phyloP scores from a whole-genome alignment of 2,113 vertebrate species.

The Anoura caudifer region DNA sequence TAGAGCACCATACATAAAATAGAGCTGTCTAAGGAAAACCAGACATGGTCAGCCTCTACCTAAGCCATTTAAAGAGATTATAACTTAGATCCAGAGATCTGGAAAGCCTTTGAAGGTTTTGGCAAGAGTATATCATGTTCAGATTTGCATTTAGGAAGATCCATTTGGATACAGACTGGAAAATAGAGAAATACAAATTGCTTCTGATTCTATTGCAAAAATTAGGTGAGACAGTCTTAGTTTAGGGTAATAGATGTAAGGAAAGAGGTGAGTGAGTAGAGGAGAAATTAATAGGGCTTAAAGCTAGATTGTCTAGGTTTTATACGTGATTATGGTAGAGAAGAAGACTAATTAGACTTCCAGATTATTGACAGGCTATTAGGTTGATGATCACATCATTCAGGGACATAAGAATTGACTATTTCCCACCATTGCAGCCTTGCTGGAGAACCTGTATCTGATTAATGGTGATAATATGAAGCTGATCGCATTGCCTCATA shows the following conservation, averaged over 20 bases:
- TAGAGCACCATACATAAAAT: neutral
- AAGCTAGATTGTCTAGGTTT: neutral
- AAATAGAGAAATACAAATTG: neutral
- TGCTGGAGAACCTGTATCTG: neutral
- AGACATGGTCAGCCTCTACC: neutral
- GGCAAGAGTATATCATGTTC: neutral
- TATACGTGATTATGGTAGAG: neutral
- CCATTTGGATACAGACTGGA: neutral
- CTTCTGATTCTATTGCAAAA: neutral
- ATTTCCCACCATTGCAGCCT: neutral
- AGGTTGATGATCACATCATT: neutral
- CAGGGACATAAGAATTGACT: neutral
- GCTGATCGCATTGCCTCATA: neutral
- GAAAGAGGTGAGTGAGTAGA: neutral
- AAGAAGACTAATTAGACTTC: neutral
- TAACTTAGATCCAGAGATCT: neutral
- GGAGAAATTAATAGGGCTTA: neutral
- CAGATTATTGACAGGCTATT: neutral
- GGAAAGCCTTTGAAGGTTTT: neutral
- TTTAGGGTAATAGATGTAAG: neutral
- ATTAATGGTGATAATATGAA: neutral
- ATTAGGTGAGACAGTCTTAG: neutral
- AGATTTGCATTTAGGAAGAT: neutral
- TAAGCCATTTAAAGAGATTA: neutral
- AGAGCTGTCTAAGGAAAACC: neutral